Conservation (phyloP, 2,888 invertebrate genomes). For the Anticlea derivata region DNA sequence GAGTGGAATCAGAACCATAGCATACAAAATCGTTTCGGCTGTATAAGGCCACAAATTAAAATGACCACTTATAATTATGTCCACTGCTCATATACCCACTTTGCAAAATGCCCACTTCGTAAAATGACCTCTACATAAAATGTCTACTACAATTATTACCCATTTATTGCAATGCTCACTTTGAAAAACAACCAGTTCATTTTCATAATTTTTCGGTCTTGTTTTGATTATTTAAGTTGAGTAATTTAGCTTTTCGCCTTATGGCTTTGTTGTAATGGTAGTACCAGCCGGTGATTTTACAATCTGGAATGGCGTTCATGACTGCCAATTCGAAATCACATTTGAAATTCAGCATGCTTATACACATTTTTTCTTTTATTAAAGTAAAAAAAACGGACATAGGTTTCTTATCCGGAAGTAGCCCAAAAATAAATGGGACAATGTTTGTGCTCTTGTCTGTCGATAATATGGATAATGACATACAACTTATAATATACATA, state of each 20-base stretch:
- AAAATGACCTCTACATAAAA: too few species aligned
- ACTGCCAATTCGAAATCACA: too few species aligned
- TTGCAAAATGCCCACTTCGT: too few species aligned
- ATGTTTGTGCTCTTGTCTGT: constrained; percentile 16
- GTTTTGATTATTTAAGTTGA: constrained; percentile 10
- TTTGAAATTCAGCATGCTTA: background rate
- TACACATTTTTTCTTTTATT: constrained; percentile 6
- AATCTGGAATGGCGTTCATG: constrained; percentile 4
- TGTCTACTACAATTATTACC: background rate
- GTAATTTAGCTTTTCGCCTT: constrained; percentile 10
- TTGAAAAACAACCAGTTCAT: constrained; percentile 7
- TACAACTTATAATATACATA: too few species aligned
- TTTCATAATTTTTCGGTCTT: constrained; percentile 8
- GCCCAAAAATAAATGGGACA: constrained; percentile 18
- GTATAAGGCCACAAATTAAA: too few species aligned
- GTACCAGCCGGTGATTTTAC: constrained; percentile 1
- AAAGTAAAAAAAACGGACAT: constrained; percentile 5
- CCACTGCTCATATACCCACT: too few species aligned
- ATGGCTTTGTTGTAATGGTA: constrained; percentile 8
- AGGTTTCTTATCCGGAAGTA: constrained; percentile 7
- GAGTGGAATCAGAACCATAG: too few species aligned
- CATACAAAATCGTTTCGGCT: too few species aligned
- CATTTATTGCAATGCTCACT: background rate
- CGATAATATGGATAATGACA: too few species aligned
- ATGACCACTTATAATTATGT: too few species aligned